Evolutionary conservation across 2,113 vertebrate species (phyloP), one percentile per base, ranked within the genome.

Genomic region (Pseudopipra pipra): DNA sequence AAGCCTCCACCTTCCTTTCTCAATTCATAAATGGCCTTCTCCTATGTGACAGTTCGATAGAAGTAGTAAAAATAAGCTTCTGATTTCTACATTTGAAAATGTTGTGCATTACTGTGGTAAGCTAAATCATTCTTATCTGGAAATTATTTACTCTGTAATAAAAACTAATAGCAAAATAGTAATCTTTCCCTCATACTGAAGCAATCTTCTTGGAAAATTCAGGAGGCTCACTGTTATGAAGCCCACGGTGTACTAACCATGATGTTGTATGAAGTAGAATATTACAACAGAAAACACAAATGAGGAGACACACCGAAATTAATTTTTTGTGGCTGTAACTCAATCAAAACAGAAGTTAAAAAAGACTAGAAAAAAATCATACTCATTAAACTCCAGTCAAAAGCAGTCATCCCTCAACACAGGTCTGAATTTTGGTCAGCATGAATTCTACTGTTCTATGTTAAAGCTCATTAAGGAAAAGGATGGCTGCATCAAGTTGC

Each of bases 91-190:
- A 71, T 87, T 75, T 83, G 82, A 94, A 97, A 94, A 77, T 3
- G 16, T 27, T 46, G 22, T 75, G 93, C 28, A 27, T 95, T 97
- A 95, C 67, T 79, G 71, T 93, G 86, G 87, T 85, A 95, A 97
- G 78, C 27, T 74, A 93, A 74, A 95, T 96, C 51, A 85, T 94
- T 96, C 51, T 76, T 80, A 70, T 22, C 16, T 72, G 24, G 14
- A 84, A 95, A 90, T 87, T 87, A 90, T 71, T 93, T 92, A 94
- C 41, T 73, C 78, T 76, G 9, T 87, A 94, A 96, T 71, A 85
- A 70, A 96, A 96, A 94, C 43, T 83, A 96, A 95, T 46, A 90
- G 51, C 14, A 91, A 98, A 97, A 95, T 82, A 96, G 85, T 80
- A 95, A 89, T 59, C 59, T 89, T 90, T 90, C 39, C 65, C 17